Evolutionary conservation across 2,113 vertebrate genomes (phyloP), one percentile per base, ranked within the genome.

Genomic region (Motacilla tschutschensis): DNA sequence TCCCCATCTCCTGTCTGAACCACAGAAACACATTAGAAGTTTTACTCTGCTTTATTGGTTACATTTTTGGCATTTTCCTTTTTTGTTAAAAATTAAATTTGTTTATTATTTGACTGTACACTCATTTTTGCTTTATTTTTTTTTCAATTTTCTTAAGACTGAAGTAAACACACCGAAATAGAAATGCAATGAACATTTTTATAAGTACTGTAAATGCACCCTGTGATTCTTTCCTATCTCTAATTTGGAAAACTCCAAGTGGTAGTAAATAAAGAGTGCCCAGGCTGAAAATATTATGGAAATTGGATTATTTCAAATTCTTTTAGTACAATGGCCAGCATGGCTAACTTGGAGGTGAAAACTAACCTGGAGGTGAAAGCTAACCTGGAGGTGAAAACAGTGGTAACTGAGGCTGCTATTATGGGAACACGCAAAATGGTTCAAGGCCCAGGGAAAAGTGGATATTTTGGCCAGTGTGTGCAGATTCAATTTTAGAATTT

Each of bases 211-310:
- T 10, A 79, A 76, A 84, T 8, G 8, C 2, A 83, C 20, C 28
- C 64, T 70, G 55, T 70, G 81, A 92, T 83, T 85, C 47, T 75
- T 82, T 88, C 12, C 22, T 65, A n/a, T 38, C 33, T 88, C 35
- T 73, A 77, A 84, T 84, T 83, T 82, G 47, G 40, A 82, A 81
- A 90, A 70, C 50, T 85, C 46, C 71, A 84, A 79, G 12, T 24
- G 9, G 17, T 44, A 16, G 10, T 29, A 59, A 69, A 86, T 11
- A 38, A 82, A 58, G 16, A 75, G 16, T 44, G 7, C 6, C 21
- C 8, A 3, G 14, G 17, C 31, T 81, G 59, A 79, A 91, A 88
- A 69, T 65, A 62, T 29, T 14, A 10, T 58, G 33, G 25, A 63
- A 85, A 73, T 59, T 33, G n/a, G 9, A 31, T 91, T 19, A 31